A percentile compares a stretch with the other conserved stretches of the same genome.
Evolutionary conservation across 2,113 vertebrate genomes (phyloP).

Genomic region (Anthoscopus minutus): DNA sequence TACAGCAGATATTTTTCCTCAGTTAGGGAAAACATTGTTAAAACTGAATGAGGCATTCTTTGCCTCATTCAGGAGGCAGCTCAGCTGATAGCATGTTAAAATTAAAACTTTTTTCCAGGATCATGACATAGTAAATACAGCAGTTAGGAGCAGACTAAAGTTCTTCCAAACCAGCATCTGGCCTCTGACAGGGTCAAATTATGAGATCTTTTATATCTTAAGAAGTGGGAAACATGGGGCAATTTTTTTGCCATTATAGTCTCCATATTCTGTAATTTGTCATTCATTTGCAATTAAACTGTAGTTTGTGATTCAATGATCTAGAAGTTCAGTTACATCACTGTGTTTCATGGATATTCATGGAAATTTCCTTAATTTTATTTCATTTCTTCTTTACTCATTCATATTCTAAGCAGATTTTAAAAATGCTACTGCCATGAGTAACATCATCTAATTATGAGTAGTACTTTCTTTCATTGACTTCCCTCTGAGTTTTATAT

Average conservation of each 20-base stretch:
- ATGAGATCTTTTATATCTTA: neutral
- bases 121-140: neutral
- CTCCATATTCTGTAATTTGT: neutral
- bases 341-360: neutral
- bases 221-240: neutral
- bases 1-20: neutral
- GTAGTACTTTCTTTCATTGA: neutral
- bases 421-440: neutral
- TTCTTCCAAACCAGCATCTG: neutral
- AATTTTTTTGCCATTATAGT: neutral
- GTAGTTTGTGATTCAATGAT: neutral
- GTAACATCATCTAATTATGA: neutral
- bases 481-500: neutral
- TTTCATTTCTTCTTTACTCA: neutral
- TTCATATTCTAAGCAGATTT: neutral
- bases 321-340: neutral
- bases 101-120: neutral
- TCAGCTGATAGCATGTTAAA: neutral
- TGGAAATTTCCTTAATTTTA: neutral
- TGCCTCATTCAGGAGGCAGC: neutral
- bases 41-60: neutral
- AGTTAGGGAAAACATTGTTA: neutral
- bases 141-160: neutral
- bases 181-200: neutral
- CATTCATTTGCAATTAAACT: neutral